Evolutionary conservation across 2,113 vertebrate genomes (phyloP), one percentile per base, ranked within the genome.

Genomic region (Myotis davidii): DNA sequence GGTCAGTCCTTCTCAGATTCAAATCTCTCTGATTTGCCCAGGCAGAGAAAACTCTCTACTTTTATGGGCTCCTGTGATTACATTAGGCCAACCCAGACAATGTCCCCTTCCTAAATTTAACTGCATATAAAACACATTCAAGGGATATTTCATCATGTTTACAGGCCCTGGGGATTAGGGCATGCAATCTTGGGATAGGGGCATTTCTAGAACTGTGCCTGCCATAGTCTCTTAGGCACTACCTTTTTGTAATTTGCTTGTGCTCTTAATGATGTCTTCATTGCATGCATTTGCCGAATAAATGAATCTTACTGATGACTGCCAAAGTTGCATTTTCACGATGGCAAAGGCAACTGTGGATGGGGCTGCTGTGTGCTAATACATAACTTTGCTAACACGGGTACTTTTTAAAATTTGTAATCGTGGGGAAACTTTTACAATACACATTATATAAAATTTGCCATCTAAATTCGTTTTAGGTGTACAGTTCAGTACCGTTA

Each of bases 121-220:
- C 18, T 84, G 27, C 65, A 67, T 7, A 10, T 16, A 83, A 86
- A 84, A 74, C 9, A 79, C 7, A 83, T 45, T 94, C 10, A 93
- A 90, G 64, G 20, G 18, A 13, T 34, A 54, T 7, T 52, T 81
- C 56, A 59, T 48, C 27, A 32, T 56, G 65, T 21, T 3, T 56
- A 90, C 2, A 48, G 39, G 16, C 74, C 88, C 37, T 20, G 54
- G 16, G 9, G 2, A 87, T 72, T 45, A 76, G 48, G 9, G 8
- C 5, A 25, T 74, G 42, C 37, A 83, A 50, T 85, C 29, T 81
- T 25, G 20, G 67, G 11, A 12, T 9, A 84, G n/a, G 13, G 20
- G 16, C 61, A 73, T 17, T 54, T 93, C 72, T 82, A 92, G 56
- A 96, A 93, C 27, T 95, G 25, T 76, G 37, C 7, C 39, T 78